Evolutionary conservation across 2,113 vertebrate species (phyloP), one percentile per base, ranked within the genome.

Genomic region (Phaetusa simplex): DNA sequence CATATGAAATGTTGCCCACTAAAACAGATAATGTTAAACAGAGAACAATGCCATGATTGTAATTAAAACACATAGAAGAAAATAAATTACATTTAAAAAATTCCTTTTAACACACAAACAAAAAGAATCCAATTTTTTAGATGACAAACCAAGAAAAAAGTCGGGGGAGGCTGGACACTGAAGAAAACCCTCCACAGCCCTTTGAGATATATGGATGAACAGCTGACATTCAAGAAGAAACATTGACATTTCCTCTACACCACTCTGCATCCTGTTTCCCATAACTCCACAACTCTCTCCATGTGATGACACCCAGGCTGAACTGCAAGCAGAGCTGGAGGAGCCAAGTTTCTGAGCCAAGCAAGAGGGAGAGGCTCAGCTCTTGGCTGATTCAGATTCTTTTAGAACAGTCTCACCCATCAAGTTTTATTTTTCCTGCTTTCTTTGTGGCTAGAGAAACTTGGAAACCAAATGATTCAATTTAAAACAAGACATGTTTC

Each of bases 341-440:
- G 21, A 88, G 90, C 88, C 88, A 86, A 94, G 29, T 24, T 85
- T 70, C 88, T 13, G 78, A 94, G 92, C 52, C 92, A 95, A 83
- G 70, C 7, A 9, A 16, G 58, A 91, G 89, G 94, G 87, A 95
- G 85, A 90, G 94, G 90, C 94, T 14, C 45, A 84, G 72, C 69
- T 91, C 59, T 56, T 12, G 94, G 90, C 94, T 69, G 47, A 11
- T 52, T 23, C 10, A 79, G 69, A 61, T 74, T 87, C 94, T 43
- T 71, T 64, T 72, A 29, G 38, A 80, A n/a, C 82, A 15, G 43
- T 79, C 94, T 88, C 92, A 12, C 88, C 95, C 73, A 2, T 58
- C 34, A 5, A 20, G 73, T 58, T 87, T 56, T 18, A 10, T 53
- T 90, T 93, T 86, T 43, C 43, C 78, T 90, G 47, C 90, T 93